Base-by-base conservation (phyloP, 2,797 vertebrate genomes). In the Dallia pectoralis region DNA sequence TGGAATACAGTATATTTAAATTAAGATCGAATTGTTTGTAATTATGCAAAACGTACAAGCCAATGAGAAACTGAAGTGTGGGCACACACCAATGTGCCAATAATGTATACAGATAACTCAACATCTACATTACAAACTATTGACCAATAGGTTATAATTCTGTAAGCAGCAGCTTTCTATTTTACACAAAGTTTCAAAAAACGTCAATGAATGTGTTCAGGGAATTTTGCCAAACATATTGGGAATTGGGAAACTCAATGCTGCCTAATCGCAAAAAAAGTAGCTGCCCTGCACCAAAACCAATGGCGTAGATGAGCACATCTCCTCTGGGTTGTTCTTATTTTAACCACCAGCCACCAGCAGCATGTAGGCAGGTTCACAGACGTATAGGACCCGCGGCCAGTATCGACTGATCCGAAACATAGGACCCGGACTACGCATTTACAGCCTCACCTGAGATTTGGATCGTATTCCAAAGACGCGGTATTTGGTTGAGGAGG, bases 361-460 rank as follows among this genome's bases (percentile, higher is more conserved):
- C 67, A 29, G 67, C 25, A 63, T 27, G 65, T 27, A 44, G 22
- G 47, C 40, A 68, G 22, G 72, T 36, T 44, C 16, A 27, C 51
- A 67, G 51, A 51, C 44, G 64, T 44, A n/a, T n/a, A 15, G 53
- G 63, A 73, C 49, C 59, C 64, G 40, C 64, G 64, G 72, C 18
- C 36, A 8, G 18, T 44, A 7, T 68, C 12, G 18, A 68, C 14
- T 22, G 40, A 22, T 44, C 66, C 66, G 48, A 68, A 44, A 6
- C 25, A 48, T 16, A 48, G 18, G 25, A 14, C 61, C n/a, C 19
- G n/a, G n/a, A 47, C 67, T 47, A 47, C 29, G 29, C 61, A 32
- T 29, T 68, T 47, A 25, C 7, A 12, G 67, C 2, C 27, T 51
- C 44, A 29, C 8, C 27, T 49, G 16, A 29, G 9, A 49, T 47